Conservation (phyloP, 2,797 vertebrate species). For the Petrocephalus sullivani region DNA sequence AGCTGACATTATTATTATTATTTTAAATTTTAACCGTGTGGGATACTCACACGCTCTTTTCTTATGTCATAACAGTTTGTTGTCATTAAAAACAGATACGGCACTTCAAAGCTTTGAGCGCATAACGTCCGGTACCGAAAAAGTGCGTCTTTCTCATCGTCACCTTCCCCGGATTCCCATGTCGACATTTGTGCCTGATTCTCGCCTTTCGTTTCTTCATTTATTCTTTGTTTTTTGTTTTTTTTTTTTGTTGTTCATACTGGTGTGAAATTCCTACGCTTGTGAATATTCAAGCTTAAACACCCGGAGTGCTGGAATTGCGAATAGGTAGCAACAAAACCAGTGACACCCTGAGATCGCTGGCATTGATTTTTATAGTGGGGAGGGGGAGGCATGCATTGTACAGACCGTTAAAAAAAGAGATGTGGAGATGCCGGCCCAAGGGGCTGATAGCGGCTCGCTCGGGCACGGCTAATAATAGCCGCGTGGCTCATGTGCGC, state of each 20-base stretch:
- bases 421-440: neutral
- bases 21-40: neutral
- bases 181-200: neutral
- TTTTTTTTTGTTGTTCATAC: neutral
- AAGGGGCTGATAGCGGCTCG: neutral
- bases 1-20: conserved; percentile 1
- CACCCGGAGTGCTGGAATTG: neutral
- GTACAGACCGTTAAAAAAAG: neutral
- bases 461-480: neutral
- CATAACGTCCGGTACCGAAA: neutral
- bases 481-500: neutral
- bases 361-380: neutral
- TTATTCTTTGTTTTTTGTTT: neutral
- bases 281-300: neutral
- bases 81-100: neutral
- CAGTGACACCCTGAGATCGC: neutral
- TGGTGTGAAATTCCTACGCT: neutral
- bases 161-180: neutral
- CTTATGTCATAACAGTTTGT: neutral
- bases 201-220: neutral
- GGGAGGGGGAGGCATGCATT: neutral
- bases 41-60: neutral
- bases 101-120: neutral
- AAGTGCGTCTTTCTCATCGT: neutral
- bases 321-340: neutral